phyloP scores from a whole-genome alignment of 2,797 vertebrate genomes.

The Aldrovandia affinis region DNA sequence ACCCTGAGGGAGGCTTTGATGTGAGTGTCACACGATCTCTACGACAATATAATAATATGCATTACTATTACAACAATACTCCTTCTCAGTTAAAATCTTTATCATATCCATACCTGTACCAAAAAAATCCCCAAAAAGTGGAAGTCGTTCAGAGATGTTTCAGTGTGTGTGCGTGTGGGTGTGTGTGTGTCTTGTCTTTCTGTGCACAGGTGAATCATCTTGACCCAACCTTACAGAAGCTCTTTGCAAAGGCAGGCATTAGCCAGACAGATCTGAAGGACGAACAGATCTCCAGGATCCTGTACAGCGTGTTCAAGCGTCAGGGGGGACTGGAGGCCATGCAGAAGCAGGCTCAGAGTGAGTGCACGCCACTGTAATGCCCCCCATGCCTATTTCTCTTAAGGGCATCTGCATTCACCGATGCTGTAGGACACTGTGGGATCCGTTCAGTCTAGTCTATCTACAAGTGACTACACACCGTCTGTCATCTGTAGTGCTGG shows the following conservation, averaged over 20 bases:
- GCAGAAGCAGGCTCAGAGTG: neutral
- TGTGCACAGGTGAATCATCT: conserved; percentile 24
- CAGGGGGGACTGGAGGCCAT: conserved; percentile 9
- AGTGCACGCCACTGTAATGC: neutral
- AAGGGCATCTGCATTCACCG: neutral
- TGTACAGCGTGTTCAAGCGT: neutral
- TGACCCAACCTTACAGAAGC: conserved; percentile 23
- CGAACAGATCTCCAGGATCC: neutral
- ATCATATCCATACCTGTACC: neutral
- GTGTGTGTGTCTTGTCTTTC: neutral
- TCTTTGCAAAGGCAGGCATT: conserved; percentile 9
- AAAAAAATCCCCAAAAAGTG: neutral
- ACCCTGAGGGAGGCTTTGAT: conserved; percentile 15
- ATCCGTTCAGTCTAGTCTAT: neutral
- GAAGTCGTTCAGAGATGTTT: neutral
- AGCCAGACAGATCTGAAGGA: neutral
- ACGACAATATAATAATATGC: neutral
- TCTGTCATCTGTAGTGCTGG: no score
- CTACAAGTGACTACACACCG: neutral
- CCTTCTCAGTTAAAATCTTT: neutral
- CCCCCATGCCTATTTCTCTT: neutral
- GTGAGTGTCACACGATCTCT: conserved; percentile 10
- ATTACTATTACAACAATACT: neutral
- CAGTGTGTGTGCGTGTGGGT: neutral
- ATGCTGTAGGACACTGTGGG: neutral